Conservation (phyloP, 2,888 invertebrate species). For the Sipha maydis region DNA sequence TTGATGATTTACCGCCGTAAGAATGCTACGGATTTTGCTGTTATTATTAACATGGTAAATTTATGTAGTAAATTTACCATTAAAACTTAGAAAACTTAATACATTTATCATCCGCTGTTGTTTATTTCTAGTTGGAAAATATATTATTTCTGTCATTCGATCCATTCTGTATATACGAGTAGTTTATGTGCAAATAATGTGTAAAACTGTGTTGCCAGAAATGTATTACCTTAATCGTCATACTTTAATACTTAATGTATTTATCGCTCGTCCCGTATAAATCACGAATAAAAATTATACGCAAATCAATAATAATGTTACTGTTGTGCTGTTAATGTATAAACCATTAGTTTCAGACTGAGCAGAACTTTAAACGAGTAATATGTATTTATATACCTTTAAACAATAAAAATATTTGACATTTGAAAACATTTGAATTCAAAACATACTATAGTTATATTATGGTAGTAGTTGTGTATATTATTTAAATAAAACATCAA, state of each 20-base stretch:
- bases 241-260: not conserved
- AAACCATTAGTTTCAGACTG: not conserved
- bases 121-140: not conserved
- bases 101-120: not conserved
- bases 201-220: conserved; percentile 7
- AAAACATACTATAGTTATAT: too few species aligned
- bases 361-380: not conserved
- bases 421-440: too few species aligned
- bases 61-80: not conserved
- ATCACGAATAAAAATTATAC: not conserved
- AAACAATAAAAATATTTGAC: not conserved
- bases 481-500: not conserved
- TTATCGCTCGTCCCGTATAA: not conserved
- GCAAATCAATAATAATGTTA: not conserved
- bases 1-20: not conserved
- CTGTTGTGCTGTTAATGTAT: not conserved
- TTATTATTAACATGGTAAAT: too few species aligned
- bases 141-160: not conserved
- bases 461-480: too few species aligned
- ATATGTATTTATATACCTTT: not conserved
- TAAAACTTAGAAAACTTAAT: not conserved
- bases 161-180: not conserved
- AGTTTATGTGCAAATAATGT: conserved; percentile 12
- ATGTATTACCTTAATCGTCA: not conserved
- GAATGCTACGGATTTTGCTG: too few species aligned